Conservation (phyloP, 2,797 vertebrate species). For the Sebastes aleutianus region DNA sequence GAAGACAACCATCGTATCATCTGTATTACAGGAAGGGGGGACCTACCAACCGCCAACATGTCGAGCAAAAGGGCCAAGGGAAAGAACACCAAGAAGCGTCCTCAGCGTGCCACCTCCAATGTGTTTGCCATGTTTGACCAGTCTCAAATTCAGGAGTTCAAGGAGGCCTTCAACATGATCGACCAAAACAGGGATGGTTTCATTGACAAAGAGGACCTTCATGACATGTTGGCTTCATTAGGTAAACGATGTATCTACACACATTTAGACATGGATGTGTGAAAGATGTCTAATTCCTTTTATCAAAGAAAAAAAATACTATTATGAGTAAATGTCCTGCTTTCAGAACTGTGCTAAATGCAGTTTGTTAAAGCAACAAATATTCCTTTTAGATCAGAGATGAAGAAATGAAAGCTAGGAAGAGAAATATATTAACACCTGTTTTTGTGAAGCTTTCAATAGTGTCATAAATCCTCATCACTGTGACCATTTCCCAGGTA, state of each 20-base stretch:
- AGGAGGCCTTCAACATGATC: constrained; percentile 98
- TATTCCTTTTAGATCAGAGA: not conserved
- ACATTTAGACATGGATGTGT: not conserved
- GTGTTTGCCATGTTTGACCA: constrained; percentile 98
- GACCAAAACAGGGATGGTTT: constrained; percentile 98
- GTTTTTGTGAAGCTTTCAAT: not conserved
- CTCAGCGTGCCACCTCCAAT: constrained; percentile 94
- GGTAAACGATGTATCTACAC: constrained; percentile 75
- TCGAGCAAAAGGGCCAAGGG: constrained; percentile 96
- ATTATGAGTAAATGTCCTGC: not conserved
- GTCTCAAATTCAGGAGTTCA: constrained; percentile 98
- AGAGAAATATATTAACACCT: not conserved
- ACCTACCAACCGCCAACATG: constrained; percentile 78
- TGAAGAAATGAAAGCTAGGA: not conserved
- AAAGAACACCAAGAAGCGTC: constrained; percentile 96
- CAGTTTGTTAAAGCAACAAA: not conserved
- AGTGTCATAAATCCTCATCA: not conserved
- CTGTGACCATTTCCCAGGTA: constrained; percentile 78
- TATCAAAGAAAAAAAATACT: not conserved
- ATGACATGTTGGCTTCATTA: constrained; percentile 95
- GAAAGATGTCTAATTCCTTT: not conserved
- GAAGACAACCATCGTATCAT: not conserved
- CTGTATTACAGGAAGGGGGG: constrained; percentile 23
- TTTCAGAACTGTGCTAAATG: not conserved
- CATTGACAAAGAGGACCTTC: constrained; percentile 96